Base-by-base conservation (phyloP, 2,888 invertebrate species). In the Tuberolachnus salignus region DNA sequence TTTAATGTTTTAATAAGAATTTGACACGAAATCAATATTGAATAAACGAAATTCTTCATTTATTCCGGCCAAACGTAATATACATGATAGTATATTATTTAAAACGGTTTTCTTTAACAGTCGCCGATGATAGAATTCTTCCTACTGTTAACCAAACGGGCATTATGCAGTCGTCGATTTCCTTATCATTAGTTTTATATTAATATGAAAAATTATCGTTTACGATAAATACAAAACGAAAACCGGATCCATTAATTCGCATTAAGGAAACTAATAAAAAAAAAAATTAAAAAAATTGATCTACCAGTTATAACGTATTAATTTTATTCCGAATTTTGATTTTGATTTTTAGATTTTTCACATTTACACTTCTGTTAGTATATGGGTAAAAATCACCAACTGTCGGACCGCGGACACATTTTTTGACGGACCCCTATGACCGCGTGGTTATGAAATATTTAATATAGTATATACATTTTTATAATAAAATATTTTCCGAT, bases 1-100 rank as follows among this genome's bases (percentile, higher is more conserved):
- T 64, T 23, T 10, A 23, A 23, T 19, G 14, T 16, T 14, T 10
- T 42, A 16, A 3, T 19, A 19, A 49, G 10, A 46, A 26, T 49
- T 49, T 72, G 72, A 61, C 72, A 51, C 34, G 21, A 72, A 61
- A 72, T 61, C 61, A 49, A 72, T 72, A 61, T 61, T 21, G 0
- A 42, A 53, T 19, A 14, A 69, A 9, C 16, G 49, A n/a, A 1
- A 53, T 6, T 63, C 34, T 19, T 2, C 1, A 51, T 72, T 61
- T 63, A 51, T 72, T 49, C 61, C 13, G n/a, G 61, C 72, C 61
- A 51, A 51, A 51, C 19, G 34, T 19, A 26, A 34, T 51, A 61
- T 26, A 26, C 26, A 44, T 57, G n/a, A n/a, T 19, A 26, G 59
- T 72, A 19, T 51, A 34, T 34, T 34, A 34, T n/a, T 26, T 59